Evolutionary conservation across 2,113 vertebrate species (phyloP).

Genomic region (Cairina moschata): DNA sequence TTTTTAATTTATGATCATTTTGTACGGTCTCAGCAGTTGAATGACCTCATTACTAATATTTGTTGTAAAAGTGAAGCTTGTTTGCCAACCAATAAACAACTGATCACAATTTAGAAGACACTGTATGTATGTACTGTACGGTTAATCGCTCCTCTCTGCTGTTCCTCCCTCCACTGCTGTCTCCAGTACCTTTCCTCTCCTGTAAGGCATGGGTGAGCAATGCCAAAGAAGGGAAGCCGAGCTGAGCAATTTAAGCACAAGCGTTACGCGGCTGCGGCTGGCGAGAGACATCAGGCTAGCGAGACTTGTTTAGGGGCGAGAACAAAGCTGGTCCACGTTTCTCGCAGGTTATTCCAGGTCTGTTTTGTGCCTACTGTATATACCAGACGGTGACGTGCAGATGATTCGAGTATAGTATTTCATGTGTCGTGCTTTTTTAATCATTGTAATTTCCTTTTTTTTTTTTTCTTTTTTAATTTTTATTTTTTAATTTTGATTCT

Average conservation of each 20-base stretch:
- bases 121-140: constrained; percentile 79
- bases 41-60: constrained; percentile 95
- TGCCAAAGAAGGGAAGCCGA: constrained; percentile 55
- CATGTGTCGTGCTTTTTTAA: constrained; percentile 31
- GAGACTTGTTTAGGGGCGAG: background rate
- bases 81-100: constrained; percentile 97
- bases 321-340: background rate
- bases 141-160: constrained; percentile 57
- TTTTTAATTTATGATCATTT: constrained; percentile 92
- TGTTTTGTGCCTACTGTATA: constrained; percentile 50
- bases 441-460: background rate
- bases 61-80: constrained; percentile 98
- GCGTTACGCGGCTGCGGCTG: constrained; percentile 18
- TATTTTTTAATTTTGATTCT: constrained; percentile 17
- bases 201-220: constrained; percentile 31
- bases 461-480: background rate
- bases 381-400: background rate
- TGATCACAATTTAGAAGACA: constrained; percentile 88
- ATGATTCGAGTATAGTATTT: constrained; percentile 39
- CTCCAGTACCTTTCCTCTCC: constrained; percentile 37
- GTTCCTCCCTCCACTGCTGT: constrained; percentile 57
- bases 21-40: constrained; percentile 90
- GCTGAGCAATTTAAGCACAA: constrained; percentile 69
- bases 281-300: constrained; percentile 26
- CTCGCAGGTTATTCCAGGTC: constrained; percentile 34